phyloP scores from a whole-genome alignment of 2,113 vertebrate species.

The Rhabdornis inornatus region DNA sequence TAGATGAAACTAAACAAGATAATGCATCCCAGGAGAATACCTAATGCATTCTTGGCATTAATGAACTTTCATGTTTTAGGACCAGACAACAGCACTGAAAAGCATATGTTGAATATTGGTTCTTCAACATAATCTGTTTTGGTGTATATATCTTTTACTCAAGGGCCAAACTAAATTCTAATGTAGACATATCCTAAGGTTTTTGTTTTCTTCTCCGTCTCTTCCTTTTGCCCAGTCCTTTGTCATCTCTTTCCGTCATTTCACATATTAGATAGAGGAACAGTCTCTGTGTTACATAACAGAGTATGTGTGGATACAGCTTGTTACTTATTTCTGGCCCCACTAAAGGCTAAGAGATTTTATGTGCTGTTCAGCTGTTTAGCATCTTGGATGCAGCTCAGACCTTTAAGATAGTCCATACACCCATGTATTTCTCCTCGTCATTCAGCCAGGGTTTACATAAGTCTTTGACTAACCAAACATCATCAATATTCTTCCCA shows the following conservation, averaged over 20 bases:
- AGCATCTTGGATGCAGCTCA: neutral
- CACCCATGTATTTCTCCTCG: neutral
- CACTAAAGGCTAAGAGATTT: neutral
- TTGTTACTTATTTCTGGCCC: neutral
- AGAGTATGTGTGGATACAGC: neutral
- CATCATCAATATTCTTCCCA: neutral
- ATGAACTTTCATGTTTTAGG: neutral
- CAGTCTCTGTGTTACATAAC: neutral
- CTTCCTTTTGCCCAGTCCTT: neutral
- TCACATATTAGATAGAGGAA: neutral
- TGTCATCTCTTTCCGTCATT: neutral
- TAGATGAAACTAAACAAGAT: neutral
- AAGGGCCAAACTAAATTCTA: neutral
- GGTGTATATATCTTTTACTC: neutral
- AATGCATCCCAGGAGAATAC: neutral
- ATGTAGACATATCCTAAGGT: neutral
- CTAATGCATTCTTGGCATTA: neutral
- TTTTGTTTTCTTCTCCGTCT: neutral
- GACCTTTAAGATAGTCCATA: neutral
- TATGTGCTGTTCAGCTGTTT: neutral
- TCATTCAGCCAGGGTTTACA: rapidly evolving
- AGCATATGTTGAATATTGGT: neutral
- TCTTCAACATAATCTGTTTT: neutral
- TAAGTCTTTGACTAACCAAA: neutral
- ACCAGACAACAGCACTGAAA: neutral